These are phyloP conservation scores for Ephydatia muelleri DNA, from an alignment of 37 sponge, comb jelly and placozoan species.

Conservation along the genomic window DNA sequence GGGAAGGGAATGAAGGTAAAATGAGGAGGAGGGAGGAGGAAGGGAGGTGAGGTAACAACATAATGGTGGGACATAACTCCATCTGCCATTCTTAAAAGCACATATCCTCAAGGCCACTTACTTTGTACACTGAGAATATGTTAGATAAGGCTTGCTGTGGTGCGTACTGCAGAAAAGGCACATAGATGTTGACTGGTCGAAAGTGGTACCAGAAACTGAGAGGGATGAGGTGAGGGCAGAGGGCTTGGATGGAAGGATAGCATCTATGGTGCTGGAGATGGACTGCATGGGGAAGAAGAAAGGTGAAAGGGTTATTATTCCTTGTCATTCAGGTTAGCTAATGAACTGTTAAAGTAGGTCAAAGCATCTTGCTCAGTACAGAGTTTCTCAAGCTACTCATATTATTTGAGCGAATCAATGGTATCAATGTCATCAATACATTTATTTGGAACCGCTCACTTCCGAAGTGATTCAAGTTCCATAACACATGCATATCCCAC, in stretches of 20 bases:
- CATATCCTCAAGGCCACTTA: neutral
- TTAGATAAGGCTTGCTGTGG: slow-evolving; percentile 64
- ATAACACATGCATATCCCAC: no score
- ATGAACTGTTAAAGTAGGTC: neutral
- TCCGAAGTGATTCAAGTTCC: no score
- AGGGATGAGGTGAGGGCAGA: neutral
- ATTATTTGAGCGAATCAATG: no score
- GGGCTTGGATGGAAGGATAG: slow-evolving; percentile 20
- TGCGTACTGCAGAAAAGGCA: slow-evolving; percentile 51
- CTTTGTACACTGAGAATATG: slow-evolving; percentile 56
- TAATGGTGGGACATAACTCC: no score
- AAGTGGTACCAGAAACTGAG: slow-evolving; percentile 15
- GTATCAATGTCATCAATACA: no score
- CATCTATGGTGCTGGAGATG: slow-evolving; percentile 13
- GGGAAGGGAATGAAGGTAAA: no score
- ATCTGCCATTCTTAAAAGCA: neutral
- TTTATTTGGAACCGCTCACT: no score
- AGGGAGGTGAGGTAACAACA: no score
- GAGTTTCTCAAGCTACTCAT: no score
- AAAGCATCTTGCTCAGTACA: no score
- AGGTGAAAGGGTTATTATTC: neutral
- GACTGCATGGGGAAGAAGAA: neutral
- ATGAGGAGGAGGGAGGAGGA: no score
- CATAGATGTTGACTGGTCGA: slow-evolving; percentile 24
- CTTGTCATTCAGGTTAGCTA: neutral